Conservation (phyloP, 2,113 vertebrate species). For the Cercopithecus mona region DNA sequence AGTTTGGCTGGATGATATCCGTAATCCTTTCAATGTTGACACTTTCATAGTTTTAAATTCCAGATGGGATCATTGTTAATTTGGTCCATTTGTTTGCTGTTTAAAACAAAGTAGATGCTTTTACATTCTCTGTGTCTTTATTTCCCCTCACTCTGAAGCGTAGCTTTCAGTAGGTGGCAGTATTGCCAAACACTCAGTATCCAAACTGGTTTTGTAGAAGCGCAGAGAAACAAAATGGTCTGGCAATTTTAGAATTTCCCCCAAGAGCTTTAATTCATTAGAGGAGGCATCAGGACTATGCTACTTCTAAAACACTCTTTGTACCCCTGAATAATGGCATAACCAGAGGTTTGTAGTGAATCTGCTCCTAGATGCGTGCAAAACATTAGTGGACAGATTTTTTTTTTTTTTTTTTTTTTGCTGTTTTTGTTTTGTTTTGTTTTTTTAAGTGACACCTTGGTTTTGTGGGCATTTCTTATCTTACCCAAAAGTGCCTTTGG, state of each 20-base stretch:
- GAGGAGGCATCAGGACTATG: not conserved
- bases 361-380: not conserved
- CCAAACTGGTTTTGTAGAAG: not conserved
- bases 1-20: not conserved
- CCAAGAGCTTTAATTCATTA: not conserved
- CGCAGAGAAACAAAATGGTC: not conserved
- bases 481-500: not conserved
- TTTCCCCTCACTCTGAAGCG: not conserved
- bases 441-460: not conserved
- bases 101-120: not conserved
- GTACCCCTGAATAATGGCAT: not conserved
- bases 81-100: not conserved
- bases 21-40: constrained; percentile 10
- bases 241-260: constrained; percentile 12
- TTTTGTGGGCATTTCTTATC: not conserved
- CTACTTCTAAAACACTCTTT: constrained; percentile 18
- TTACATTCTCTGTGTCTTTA: not conserved
- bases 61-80: not conserved
- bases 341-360: not conserved
- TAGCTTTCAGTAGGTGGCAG: constrained; percentile 72
- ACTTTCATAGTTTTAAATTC: not conserved
- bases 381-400: not conserved
- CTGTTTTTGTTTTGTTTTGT: too few relatives aligned
- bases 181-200: constrained; percentile 44
- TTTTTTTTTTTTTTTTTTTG: not conserved